These are phyloP conservation scores for Pseudoatta argentina DNA, from an alignment of 1,140 invertebrate genomes.

Conservation along the genomic window DNA sequence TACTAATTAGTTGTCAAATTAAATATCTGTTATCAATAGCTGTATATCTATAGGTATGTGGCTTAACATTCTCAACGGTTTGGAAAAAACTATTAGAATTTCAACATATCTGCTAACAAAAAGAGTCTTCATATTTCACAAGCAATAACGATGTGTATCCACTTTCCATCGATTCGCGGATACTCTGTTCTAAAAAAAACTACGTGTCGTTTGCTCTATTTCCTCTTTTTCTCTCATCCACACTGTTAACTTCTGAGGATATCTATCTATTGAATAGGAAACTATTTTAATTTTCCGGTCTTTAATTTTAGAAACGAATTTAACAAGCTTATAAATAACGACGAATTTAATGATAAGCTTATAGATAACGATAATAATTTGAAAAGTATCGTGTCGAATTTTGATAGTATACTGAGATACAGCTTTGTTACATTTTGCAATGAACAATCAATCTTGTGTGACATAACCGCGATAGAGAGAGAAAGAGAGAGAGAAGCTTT, in stretches of 20 bases:
- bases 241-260: not conserved
- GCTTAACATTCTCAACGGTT: not conserved
- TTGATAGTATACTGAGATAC: not conserved
- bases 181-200: not conserved
- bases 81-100: not conserved
- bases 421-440: slow-evolving; percentile 40
- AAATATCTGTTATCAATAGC: not conserved
- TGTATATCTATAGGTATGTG: not conserved
- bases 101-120: not conserved
- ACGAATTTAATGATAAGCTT: not conserved
- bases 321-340: not conserved
- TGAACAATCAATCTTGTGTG: slow-evolving; percentile 33
- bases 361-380: not conserved
- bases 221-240: not conserved
- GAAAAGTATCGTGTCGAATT: slow-evolving; percentile 15
- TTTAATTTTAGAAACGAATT: slow-evolving; percentile 18
- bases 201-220: not conserved
- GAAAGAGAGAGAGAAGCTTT: not conserved
- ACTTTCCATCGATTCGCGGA: not conserved
- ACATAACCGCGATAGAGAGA: not conserved
- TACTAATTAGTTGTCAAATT: not conserved
- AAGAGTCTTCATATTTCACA: slow-evolving; percentile 10
- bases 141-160: not conserved
- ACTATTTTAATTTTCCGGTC: slow-evolving; percentile 1
- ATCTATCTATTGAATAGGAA: slow-evolving; percentile 3